Percentiles rank a stretch among this genome's conserved stretches.
These are phyloP conservation scores for Alloplasta piceator DNA, from an alignment of 2,888 invertebrate genomes.

Conservation along the genomic window DNA sequence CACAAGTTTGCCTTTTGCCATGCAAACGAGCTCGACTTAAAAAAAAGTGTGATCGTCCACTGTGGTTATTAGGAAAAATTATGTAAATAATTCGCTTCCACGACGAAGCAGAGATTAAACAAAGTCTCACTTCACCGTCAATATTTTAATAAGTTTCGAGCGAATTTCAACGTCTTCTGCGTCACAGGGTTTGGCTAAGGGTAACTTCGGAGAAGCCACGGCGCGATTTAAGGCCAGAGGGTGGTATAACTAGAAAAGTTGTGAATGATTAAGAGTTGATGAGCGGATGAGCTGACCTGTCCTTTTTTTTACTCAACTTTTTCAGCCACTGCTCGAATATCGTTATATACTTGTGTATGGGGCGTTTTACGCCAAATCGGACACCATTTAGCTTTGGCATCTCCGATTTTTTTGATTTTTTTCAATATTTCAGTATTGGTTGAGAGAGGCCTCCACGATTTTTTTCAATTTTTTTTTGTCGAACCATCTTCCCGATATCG, in stretches of 20 bases:
- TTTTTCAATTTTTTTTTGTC: too few species aligned
- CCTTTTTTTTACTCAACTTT: constrained; percentile 29
- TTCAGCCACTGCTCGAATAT: not conserved
- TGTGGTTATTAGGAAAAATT: not conserved
- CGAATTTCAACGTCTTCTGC: constrained; percentile 33
- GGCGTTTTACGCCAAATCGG: too few species aligned
- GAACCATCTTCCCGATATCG: too few species aligned
- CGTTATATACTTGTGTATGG: not conserved
- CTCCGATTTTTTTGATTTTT: too few species aligned
- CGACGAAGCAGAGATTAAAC: not conserved
- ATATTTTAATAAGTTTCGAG: constrained; percentile 24
- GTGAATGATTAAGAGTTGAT: constrained; percentile 51
- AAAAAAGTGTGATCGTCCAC: too few species aligned
- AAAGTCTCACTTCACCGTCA: constrained; percentile 14
- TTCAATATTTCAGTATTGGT: too few species aligned
- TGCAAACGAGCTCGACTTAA: too few species aligned
- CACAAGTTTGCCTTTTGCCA: too few species aligned
- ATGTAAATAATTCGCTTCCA: not conserved
- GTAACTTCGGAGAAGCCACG: constrained; percentile 23
- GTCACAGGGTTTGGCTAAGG: not conserved
- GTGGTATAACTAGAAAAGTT: constrained; percentile 61
- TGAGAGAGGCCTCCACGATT: too few species aligned
- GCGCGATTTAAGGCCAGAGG: not conserved
- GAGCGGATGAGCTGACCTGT: constrained; percentile 22
- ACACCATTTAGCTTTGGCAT: too few species aligned